Evolutionary conservation across 1,140 invertebrate genomes (phyloP), one percentile per base, ranked within the genome.

Genomic region (Drosophila elegans): DNA sequence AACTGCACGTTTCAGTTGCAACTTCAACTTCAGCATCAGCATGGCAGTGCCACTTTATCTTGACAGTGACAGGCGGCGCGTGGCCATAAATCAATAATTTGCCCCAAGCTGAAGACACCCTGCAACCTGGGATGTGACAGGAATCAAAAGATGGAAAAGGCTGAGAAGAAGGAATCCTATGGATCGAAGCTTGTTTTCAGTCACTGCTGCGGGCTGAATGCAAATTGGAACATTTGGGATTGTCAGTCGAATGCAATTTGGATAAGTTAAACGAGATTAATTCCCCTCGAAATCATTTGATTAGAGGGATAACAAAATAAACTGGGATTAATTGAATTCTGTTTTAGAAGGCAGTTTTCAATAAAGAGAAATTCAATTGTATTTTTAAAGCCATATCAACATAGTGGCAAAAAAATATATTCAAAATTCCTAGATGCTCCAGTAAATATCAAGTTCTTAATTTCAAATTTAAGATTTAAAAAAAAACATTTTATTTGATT

Each of bases 71-170:
- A 62, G 72, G 60, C 68, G 77, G 77, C 79, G 79, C 74, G 80
- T 82, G 75, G 57, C 63, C 79, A 82, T 82, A 82, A 82, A 82
- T 82, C 80, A 82, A 82, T 82, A 82, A 82, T 74, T 61, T 57
- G 79, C 79, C 72, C 54, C 36, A 36, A 54, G 56, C 69, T 41
- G 29, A 73, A n/a, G 69, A 73, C 55, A 73, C 39, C 25, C 56
- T 45, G 48, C 56, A 74, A 48, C 59, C 42, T 52, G 69, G 44
- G 59, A 74, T 74, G 71, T 74, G 72, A 54, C 72, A 55, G 71
- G 71, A 74, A 74, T 62, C 34, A 36, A 64, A 64, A 64, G 59
- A 48, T 66, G 32, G 13, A 16, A 45, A n/a, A 32, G 57, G 13
- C n/a, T 34, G 63, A 36, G 41, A 27, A 21, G 25, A 13, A 48